phyloP scores from a whole-genome alignment of 2,888 invertebrate species.

The Choristoneura rosaceana region DNA sequence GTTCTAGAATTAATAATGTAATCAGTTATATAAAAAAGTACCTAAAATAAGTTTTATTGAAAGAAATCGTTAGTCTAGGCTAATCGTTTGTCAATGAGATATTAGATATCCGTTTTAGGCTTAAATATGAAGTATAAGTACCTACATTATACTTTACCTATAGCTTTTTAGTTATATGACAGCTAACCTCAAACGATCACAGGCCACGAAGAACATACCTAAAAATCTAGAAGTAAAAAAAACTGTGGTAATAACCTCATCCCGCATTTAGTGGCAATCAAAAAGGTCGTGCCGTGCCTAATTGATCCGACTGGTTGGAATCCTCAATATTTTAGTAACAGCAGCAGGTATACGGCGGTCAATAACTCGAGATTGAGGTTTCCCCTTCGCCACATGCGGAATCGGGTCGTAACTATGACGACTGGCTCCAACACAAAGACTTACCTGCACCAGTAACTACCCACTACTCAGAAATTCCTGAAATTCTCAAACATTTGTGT shows the following conservation, averaged over 20 bases:
- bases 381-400: conserved; percentile 61
- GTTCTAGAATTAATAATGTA: too few relatives aligned
- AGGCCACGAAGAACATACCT: too few relatives aligned
- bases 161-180: too few relatives aligned
- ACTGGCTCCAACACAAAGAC: conserved; percentile 61
- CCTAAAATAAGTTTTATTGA: too few relatives aligned
- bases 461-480: neutral
- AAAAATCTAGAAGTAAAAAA: neutral
- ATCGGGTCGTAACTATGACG: conserved; percentile 64
- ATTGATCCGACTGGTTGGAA: neutral
- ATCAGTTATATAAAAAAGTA: too few relatives aligned
- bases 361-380: conserved; percentile 41
- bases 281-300: neutral
- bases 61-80: too few relatives aligned
- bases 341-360: conserved; percentile 12
- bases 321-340: conserved; percentile 5
- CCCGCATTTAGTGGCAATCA: neutral
- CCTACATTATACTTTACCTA: too few relatives aligned
- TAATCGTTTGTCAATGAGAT: too few relatives aligned
- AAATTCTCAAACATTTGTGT: neutral
- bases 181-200: too few relatives aligned
- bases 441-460: conserved; percentile 1
- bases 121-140: too few relatives aligned
- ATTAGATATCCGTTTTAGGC: too few relatives aligned
- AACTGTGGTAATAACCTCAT: neutral